Percentiles rank a stretch among this genome's conserved stretches.
Evolutionary conservation across 2,113 vertebrate genomes (phyloP).

Genomic region (Sakesphorus luctuosus): DNA sequence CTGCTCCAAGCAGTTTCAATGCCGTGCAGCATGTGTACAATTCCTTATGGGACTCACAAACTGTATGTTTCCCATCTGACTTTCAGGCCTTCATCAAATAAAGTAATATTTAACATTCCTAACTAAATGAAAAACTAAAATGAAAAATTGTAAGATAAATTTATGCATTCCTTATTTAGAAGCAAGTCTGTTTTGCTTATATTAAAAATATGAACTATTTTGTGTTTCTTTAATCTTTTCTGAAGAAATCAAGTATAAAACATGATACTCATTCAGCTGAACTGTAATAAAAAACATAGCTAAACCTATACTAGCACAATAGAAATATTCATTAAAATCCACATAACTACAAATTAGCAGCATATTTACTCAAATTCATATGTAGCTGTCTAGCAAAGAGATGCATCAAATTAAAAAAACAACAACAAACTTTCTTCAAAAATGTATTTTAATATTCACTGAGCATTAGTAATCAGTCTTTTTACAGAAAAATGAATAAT

Average conservation of each 20-base stretch:
- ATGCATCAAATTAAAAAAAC: neutral
- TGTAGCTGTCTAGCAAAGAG: neutral
- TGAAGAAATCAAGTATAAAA: neutral
- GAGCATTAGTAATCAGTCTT: neutral
- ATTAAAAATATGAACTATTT: neutral
- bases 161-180: neutral
- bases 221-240: neutral
- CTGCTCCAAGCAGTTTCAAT: neutral
- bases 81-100: neutral
- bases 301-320: neutral
- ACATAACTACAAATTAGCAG: neutral
- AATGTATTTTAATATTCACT: neutral
- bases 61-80: rapidly evolving
- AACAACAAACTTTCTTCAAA: neutral
- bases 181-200: neutral
- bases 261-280: neutral
- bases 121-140: neutral
- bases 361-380: neutral
- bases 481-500: neutral
- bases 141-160: neutral
- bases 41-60: neutral
- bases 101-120: neutral
- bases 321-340: neutral
- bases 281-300: neutral
- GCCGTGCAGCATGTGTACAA: neutral